Evolutionary conservation across 2,888 invertebrate genomes (phyloP), one percentile per base, ranked within the genome.

Genomic region (Microctonus aethiopoides): DNA sequence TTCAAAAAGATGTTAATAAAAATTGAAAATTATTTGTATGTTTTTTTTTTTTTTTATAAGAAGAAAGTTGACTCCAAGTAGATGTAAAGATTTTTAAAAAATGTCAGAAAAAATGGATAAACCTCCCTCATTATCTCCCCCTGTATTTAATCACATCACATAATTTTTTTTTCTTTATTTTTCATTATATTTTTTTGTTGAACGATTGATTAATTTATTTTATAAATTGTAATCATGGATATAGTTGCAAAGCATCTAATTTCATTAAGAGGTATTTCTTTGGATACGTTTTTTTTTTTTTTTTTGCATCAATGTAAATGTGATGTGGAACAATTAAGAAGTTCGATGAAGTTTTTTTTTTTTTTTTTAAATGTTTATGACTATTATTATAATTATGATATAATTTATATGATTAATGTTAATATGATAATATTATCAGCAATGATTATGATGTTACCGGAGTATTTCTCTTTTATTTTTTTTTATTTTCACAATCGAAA

Each of bases 1-100:
- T 70, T 65, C 56, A 57, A 69, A 57, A 61, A 54, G 64, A 29
- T 56, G 65, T 29, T 68, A 46, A 26, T 67, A 64, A 67, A 68
- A 65, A 68, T 29, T 66, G 68, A 60, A 46, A 63, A 65, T 65
- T 60, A 20, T 26, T 32, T 22, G 29, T 46, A n/a, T 62, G 29
- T 34, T 39, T 54, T 29, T 16, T 26, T 51, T 67, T 24, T 24
- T 68, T 52, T 60, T 29, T 16, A 57, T 57, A 57, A 57, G 57
- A 57, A 57, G 32, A 57, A 54, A 57, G 20, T 57, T 7, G 34
- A 57, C 34, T 57, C 34, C 29, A 57, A 57, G 57, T 57, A 57
- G 57, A 57, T 57, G 57, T 57, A 57, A 57, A 57, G 57, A 57
- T 57, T 57, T 57, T 57, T 57, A 57, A 57, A 57, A 57, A 57